phyloP scores from a whole-genome alignment of 2,888 invertebrate species.

The Tromatobia lineatoria region DNA sequence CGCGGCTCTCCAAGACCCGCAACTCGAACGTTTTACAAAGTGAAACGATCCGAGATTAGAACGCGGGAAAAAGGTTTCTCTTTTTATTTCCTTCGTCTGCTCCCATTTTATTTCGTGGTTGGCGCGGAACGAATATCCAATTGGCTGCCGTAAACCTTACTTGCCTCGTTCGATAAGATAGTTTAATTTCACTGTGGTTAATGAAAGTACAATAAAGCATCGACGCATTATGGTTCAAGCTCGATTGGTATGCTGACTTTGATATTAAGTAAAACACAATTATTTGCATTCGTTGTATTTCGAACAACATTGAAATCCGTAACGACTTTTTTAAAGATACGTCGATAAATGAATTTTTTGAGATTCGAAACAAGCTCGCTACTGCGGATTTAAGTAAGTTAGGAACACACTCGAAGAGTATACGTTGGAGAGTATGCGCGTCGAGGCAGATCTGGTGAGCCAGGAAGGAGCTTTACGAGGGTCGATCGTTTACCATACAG shows the following conservation, averaged over 20 bases:
- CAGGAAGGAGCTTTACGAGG: constrained; percentile 55
- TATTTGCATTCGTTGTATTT: background rate
- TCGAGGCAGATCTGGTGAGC: constrained; percentile 27
- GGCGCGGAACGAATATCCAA: constrained; percentile 59
- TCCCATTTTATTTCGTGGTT: constrained; percentile 28
- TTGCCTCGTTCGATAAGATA: constrained; percentile 13
- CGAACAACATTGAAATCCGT: background rate
- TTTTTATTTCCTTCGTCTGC: constrained; percentile 26
- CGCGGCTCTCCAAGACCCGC: constrained; percentile 44
- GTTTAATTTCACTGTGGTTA: background rate
- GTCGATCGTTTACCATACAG: constrained; percentile 66
- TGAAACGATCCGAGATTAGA: constrained; percentile 68
- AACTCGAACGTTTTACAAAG: constrained; percentile 67
- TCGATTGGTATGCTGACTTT: background rate
- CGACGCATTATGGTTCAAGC: background rate
- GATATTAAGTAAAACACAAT: background rate
- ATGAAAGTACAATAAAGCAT: background rate
- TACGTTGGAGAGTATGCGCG: constrained; percentile 22
- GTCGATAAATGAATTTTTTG: too few species aligned
- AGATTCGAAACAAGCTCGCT: background rate
- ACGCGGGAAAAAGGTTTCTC: constrained; percentile 32
- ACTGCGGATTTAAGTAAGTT: constrained; percentile 23
- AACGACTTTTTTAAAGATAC: too few species aligned
- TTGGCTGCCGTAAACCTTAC: constrained; percentile 16
- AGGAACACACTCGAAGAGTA: constrained; percentile 44